phyloP scores from a whole-genome alignment of 2,888 invertebrate genomes.

The Willowsia nigromaculata region DNA sequence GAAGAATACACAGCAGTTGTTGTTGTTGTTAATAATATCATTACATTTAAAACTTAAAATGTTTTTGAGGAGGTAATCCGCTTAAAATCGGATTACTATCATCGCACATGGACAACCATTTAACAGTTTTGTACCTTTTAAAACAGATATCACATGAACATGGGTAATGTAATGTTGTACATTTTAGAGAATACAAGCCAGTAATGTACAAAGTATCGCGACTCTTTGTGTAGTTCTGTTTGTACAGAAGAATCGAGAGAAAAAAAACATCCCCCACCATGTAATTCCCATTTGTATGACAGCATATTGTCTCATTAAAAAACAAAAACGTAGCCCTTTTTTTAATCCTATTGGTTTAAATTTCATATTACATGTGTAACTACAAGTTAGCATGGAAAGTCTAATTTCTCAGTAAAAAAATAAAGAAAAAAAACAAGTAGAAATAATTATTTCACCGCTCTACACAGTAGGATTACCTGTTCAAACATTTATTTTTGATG shows the following conservation, averaged over 20 bases:
- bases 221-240: no score
- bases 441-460: constrained; percentile 15
- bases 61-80: constrained; percentile 52
- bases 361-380: constrained; percentile 34
- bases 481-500: neutral
- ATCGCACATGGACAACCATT: constrained; percentile 63
- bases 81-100: constrained; percentile 70
- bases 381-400: neutral
- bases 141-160: constrained; percentile 1
- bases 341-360: constrained; percentile 41
- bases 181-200: neutral
- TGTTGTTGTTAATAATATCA: neutral
- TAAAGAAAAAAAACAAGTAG: neutral
- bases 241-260: no score
- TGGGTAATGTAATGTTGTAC: neutral
- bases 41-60: constrained; percentile 41
- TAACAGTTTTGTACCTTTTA: constrained; percentile 33
- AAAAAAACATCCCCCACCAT: neutral
- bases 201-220: neutral
- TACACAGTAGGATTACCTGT: neutral
- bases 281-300: constrained; percentile 26
- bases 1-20: neutral
- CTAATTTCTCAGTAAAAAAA: neutral
- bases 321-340: constrained; percentile 46
- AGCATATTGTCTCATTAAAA: constrained; percentile 64